Evolutionary conservation across 2,797 vertebrate species (phyloP).

Genomic region (Acipenser oxyrinchus): DNA sequence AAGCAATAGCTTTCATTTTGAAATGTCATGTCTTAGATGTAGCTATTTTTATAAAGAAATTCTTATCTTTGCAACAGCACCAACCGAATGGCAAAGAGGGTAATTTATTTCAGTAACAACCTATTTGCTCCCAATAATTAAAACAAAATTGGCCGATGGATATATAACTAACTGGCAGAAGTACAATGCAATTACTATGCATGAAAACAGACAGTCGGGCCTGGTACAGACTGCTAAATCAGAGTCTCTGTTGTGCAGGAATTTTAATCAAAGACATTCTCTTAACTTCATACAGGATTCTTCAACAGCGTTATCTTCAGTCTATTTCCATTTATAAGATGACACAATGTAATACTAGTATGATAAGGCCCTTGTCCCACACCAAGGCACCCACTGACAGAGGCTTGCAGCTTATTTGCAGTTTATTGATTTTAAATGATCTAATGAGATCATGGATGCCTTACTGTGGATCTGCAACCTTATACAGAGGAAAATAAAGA

Average conservation of each 20-base stretch:
- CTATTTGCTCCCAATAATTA: slow-evolving; percentile 44
- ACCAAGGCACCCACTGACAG: too few species aligned
- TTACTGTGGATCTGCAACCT: too few species aligned
- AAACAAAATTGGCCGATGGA: slow-evolving; percentile 33
- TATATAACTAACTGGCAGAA: slow-evolving; percentile 24
- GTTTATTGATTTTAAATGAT: too few species aligned
- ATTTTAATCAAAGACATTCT: slow-evolving; percentile 18
- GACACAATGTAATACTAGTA: background rate
- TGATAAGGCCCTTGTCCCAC: background rate
- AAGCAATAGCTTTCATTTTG: slow-evolving; percentile 5
- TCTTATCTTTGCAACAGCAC: slow-evolving; percentile 9
- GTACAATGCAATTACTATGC: slow-evolving; percentile 25
- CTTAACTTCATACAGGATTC: slow-evolving; percentile 26
- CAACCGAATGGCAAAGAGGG: slow-evolving; percentile 32
- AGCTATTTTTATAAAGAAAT: slow-evolving; percentile 19
- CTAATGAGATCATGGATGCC: too few species aligned
- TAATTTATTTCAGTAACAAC: slow-evolving; percentile 45
- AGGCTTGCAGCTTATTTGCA: too few species aligned
- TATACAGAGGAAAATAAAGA: too few species aligned
- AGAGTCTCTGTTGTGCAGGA: background rate
- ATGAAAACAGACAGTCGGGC: slow-evolving; percentile 10
- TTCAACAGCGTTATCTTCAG: slow-evolving; percentile 1
- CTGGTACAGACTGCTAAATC: slow-evolving; percentile 3
- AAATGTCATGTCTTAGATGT: slow-evolving; percentile 7
- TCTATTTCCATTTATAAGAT: background rate